Base-by-base conservation (phyloP, 2,113 vertebrate genomes). In the Thunnus thynnus region DNA sequence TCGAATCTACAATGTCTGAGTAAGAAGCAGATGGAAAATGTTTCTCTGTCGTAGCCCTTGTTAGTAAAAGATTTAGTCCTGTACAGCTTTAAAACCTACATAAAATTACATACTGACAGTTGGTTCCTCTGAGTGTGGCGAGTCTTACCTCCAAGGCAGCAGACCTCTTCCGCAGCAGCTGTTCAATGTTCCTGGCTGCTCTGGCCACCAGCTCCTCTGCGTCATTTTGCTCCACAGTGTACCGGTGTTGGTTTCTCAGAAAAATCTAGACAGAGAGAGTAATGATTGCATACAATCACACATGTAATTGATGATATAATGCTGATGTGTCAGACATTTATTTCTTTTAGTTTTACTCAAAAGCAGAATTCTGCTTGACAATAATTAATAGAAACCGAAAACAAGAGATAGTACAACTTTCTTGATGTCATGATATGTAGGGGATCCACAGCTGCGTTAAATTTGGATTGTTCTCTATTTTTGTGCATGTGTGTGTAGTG, bases 111-210 rank as follows among this genome's bases (percentile, higher is more conserved):
- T 72, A 73, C 13, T 72, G 80, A 86, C 82, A 88, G 80, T 54
- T 76, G 67, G 58, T 63, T 74, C 60, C 61, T 75, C 47, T 74
- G 70, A 76, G 71, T 68, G 60, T 57, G 66, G 10, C 27, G 52
- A 65, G 65, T 95, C 96, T 95, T 94, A 99, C 98, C 96, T 97
- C 96, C 81, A 99, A 93, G 25, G 98, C 98, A 89, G 96, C 96
- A 9, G 97, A 97, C 82, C 98, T 96, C 88, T 99, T 99, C 84
- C 90, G 95, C 22, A 99, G 93, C 86, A 99, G 96, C 84, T 98
- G 97, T 92, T 99, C 98, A 66, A 99, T 99, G 75, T 99, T 97
- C 85, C 95, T 94, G 64, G 98, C 97, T 74, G 98, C 98, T 86
- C 96, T 94, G 91, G 96, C 97, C 88, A 99, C 98, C 74, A 99